phyloP scores from a whole-genome alignment of 92 coral and sea anemone genomes.

The Actinernus sp. region DNA sequence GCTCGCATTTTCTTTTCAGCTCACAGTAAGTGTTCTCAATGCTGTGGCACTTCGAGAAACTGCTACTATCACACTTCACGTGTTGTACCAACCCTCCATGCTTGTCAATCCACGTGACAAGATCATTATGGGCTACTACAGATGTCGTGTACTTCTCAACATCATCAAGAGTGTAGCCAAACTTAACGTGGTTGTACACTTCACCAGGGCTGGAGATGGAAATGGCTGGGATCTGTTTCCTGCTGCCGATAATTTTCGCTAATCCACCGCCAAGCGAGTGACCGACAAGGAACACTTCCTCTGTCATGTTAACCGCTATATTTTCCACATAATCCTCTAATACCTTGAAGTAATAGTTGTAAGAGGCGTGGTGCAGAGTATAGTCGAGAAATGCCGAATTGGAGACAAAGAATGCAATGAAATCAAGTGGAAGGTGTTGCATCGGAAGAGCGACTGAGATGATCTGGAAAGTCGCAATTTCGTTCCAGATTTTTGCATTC shows the following conservation, averaged over 20 bases:
- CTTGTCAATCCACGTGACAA: constrained; percentile 73
- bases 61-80: constrained; percentile 43
- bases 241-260: constrained; percentile 74
- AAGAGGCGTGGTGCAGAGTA: constrained; percentile 39
- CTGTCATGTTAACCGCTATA: constrained; percentile 5
- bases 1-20: constrained; percentile 61
- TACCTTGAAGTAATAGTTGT: constrained; percentile 29
- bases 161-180: constrained; percentile 49
- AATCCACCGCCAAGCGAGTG: constrained; percentile 80
- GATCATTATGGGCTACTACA: constrained; percentile 62
- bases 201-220: constrained; percentile 77
- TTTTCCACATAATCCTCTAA: constrained; percentile 49
- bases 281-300: constrained; percentile 53
- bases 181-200: constrained; percentile 58
- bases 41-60: constrained; percentile 49
- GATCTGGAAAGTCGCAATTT: constrained; percentile 66
- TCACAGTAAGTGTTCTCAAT: constrained; percentile 69
- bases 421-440: constrained; percentile 43
- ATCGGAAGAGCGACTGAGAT: constrained; percentile 63
- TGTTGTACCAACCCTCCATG: constrained; percentile 80
- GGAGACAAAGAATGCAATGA: constrained; percentile 57
- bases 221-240: constrained; percentile 45
- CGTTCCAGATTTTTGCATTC: constrained; percentile 70
- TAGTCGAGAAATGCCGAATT: constrained; percentile 51
- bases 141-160: constrained; percentile 67